Base-by-base conservation (phyloP, 2,888 invertebrate species). In the Drosophila neonasuta region DNA sequence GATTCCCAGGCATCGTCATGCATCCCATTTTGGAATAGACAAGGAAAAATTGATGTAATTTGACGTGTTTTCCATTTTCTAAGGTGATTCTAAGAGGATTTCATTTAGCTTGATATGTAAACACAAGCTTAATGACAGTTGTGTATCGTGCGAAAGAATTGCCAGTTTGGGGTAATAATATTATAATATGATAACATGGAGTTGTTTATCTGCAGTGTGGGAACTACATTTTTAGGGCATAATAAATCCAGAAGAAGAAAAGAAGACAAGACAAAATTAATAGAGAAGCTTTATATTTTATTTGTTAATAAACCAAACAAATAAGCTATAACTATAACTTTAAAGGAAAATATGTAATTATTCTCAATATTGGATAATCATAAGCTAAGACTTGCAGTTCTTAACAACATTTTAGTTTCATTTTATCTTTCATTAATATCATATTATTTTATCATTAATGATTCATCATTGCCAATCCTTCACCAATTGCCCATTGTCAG, bases 51-150 rank as follows among this genome's bases (percentile, higher is more conserved):
- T 29, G 20, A 71, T 79, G 84, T 68, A 68, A 67, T 68, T 83
- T 55, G 74, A 80, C 49, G 39, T 61, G 73, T 55, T 71, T 71
- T 57, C 48, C 6, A 24, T 39, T 62, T 44, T 68, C 45, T 34
- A 63, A 79, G 34, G 46, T 64, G 79, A 81, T 84, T 72, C 45
- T 34, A 63, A 79, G 34, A 49, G 66, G 79, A 81, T 84, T 72
- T 68, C 13, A 41, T 58, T 75, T 62, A 68, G 58, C 46, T 56
- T 51, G 57, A 11, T 20, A 55, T 36, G 49, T 46, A 72, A 69
- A 79, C 60, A 77, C 29, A 15, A 34, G 13, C 15, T 32, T 11
- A 3, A 44, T 49, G 30, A 34, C 15, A 13, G 15, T 32, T 36
- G 41, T 9, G 39, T 15, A 45, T 20, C 42, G 20, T 54, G 39